Base-by-base conservation (phyloP, 2,113 vertebrate species). In the Otolemur garnettii region DNA sequence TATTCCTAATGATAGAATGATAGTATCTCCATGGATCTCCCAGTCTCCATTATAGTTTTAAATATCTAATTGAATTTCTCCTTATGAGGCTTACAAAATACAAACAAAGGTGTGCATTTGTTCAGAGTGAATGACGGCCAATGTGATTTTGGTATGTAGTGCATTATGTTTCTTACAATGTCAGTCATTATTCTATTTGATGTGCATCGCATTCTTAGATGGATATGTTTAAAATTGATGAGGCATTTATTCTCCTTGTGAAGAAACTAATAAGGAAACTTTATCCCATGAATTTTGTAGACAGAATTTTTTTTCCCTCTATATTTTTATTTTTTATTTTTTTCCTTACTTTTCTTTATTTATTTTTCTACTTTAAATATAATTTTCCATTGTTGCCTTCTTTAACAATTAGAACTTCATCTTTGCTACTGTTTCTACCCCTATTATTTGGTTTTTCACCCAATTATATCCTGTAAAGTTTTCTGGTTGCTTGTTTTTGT, bases 221-320 rank as follows among this genome's bases (percentile, higher is more conserved):
- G 97, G 96, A 97, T 96, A 95, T 93, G 60, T 96, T 98, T 98
- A 97, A 98, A 98, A 97, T 98, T 98, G 98, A 98, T 98, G 97
- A 98, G 75, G 94, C 95, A 97, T 98, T 97, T 95, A 38, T 98
- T 95, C 92, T 96, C 82, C 91, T 90, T 97, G 91, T 97, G 95
- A 96, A 97, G 95, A 97, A 97, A 97, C 96, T 97, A 98, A 97
- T 96, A 91, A 97, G 92, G 22, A 80, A 95, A 59, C 38, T 88
- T 96, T 93, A 55, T 75, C 68, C 64, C 8, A 42, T 96, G 96
- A 98, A 98, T 98, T 98, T 97, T 92, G 50, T 80, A 96, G 64
- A 74, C 14, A 82, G 26, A 97, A 97, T 98, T 98, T n/a, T n/a
- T n/a, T n/a, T n/a, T n/a, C n/a, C n/a, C n/a, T n/a, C n/a, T n/a